These are phyloP conservation scores for Bothrops jararaca DNA, from an alignment of 2,113 vertebrate species.

Conservation along the genomic window DNA sequence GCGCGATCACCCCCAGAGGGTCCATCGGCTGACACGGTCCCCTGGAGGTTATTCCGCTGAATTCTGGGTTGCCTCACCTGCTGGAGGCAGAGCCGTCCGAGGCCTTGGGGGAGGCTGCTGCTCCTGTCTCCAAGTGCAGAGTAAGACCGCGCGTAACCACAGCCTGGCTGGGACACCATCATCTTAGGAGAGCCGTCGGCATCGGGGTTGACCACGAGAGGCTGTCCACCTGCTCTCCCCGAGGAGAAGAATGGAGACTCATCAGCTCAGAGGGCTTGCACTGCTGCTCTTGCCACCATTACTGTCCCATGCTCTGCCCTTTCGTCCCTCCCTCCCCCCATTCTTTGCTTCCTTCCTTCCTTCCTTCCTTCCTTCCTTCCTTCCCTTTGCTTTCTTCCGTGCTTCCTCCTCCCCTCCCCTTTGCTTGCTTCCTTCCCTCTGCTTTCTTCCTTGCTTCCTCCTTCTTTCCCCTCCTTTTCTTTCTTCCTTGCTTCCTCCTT, in stretches of 20 bases:
- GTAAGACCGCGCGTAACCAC: slow-evolving; percentile 89
- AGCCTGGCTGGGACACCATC: slow-evolving; percentile 97
- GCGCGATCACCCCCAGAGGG: neutral
- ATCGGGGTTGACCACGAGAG: slow-evolving; percentile 88
- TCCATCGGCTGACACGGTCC: too few species aligned
- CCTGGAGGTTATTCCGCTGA: neutral
- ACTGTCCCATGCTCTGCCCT: neutral
- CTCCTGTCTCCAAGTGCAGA: slow-evolving; percentile 87
- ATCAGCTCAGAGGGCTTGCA: rapidly evolving
- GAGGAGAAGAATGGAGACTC: rapidly evolving
- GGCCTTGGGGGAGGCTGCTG: slow-evolving; percentile 33
- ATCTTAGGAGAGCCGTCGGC: slow-evolving; percentile 84
- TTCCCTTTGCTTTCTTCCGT: neutral
- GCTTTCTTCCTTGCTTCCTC: neutral
- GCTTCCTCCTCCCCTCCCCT: neutral
- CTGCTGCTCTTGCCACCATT: neutral
- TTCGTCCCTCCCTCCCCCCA: neutral
- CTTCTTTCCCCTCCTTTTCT: too few species aligned
- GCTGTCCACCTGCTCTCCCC: slow-evolving; percentile 85
- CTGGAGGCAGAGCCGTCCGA: slow-evolving; percentile 39
- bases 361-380: neutral
- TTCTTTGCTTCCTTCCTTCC: too few species aligned
- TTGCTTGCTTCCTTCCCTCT: neutral
- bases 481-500: neutral
- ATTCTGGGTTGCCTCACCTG: slow-evolving; percentile 56